Evolutionary conservation across 1,140 invertebrate genomes (phyloP).

Genomic region (Sitophilus oryzae): DNA sequence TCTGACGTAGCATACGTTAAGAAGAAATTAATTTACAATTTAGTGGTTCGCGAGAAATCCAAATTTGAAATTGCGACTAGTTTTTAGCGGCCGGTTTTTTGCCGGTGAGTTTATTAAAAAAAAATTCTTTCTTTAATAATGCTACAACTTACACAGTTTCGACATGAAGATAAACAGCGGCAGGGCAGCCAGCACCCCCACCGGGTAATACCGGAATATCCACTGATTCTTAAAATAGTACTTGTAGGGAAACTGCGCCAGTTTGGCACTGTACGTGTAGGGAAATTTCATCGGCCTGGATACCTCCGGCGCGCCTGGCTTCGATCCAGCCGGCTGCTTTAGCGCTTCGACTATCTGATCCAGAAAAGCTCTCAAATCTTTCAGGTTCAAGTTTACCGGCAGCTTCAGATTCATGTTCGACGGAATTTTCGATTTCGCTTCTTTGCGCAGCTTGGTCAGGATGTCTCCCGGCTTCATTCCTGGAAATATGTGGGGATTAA

Average conservation of each 20-base stretch:
- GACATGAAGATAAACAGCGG: slow-evolving; percentile 52
- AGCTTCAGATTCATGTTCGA: not conserved
- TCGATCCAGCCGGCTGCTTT: not conserved
- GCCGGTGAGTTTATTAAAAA: too few species aligned
- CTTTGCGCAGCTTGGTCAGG: not conserved
- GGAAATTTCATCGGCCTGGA: slow-evolving; percentile 55
- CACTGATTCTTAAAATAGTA: slow-evolving; percentile 49
- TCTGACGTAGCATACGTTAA: too few species aligned
- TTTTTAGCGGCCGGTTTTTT: too few species aligned
- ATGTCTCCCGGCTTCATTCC: not conserved
- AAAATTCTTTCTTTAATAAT: too few species aligned
- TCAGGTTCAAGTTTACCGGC: not conserved
- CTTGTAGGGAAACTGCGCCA: slow-evolving; percentile 55
- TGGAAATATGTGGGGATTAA: too few species aligned
- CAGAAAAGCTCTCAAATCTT: not conserved
- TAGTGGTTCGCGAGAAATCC: too few species aligned
- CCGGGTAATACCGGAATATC: slow-evolving; percentile 47
- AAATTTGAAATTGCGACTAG: too few species aligned
- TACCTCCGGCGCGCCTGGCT: not conserved
- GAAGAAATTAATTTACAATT: too few species aligned
- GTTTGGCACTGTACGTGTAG: slow-evolving; percentile 54
- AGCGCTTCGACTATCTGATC: not conserved
- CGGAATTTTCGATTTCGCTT: not conserved
- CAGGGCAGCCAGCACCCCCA: slow-evolving; percentile 33
- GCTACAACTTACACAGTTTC: slow-evolving; percentile 43